phyloP scores from a whole-genome alignment of 2,888 invertebrate genomes.

The Eupeodes luniger region DNA sequence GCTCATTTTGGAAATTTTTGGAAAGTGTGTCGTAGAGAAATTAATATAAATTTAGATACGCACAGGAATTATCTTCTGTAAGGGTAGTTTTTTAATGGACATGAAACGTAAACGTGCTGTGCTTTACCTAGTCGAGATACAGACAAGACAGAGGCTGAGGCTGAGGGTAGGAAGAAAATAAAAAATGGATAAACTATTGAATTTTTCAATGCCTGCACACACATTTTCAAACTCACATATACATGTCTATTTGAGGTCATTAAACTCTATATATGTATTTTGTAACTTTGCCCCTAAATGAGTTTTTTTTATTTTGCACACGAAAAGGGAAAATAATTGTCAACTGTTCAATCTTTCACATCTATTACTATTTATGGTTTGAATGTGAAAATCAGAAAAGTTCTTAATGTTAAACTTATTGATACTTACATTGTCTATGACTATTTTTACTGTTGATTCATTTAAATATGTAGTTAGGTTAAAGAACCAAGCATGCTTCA shows the following conservation, averaged over 20 bases:
- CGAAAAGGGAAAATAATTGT: background rate
- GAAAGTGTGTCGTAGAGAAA: conserved; percentile 72
- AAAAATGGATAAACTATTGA: background rate
- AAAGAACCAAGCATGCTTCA: too few species aligned
- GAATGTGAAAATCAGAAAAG: too few species aligned
- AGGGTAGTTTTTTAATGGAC: conserved; percentile 63
- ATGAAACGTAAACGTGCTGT: background rate
- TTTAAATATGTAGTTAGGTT: too few species aligned
- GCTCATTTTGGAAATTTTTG: conserved; percentile 46
- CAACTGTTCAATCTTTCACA: too few species aligned
- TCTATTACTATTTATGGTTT: too few species aligned
- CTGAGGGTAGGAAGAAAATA: background rate
- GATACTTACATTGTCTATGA: too few species aligned
- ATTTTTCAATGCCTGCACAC: background rate
- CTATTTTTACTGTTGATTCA: too few species aligned
- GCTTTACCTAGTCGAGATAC: background rate
- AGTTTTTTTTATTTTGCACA: background rate
- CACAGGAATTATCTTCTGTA: conserved; percentile 39
- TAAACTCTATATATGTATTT: conserved; percentile 23
- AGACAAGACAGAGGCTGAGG: conserved; percentile 33
- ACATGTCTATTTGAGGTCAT: conserved; percentile 37
- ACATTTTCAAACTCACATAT: background rate
- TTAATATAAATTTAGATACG: conserved; percentile 73
- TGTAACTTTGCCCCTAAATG: background rate
- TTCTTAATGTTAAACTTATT: too few species aligned